These are phyloP conservation scores for Beris chalybata DNA, from an alignment of 2,888 invertebrate genomes.

Conservation along the genomic window DNA sequence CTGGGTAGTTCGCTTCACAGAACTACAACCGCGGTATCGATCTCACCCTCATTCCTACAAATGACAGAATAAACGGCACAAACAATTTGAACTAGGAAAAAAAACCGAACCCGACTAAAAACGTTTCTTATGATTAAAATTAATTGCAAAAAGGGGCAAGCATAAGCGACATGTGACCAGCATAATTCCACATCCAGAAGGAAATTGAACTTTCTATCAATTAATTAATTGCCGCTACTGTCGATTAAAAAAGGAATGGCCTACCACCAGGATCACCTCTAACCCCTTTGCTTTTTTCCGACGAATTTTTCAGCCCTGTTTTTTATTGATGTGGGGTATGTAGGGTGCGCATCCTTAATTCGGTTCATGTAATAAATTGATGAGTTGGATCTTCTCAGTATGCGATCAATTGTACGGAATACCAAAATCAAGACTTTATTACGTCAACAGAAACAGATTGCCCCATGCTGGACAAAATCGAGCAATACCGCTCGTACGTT, in stretches of 20 bases:
- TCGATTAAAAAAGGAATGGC: not conserved
- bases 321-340: constrained; percentile 14
- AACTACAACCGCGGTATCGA: constrained; percentile 28
- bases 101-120: constrained; percentile 8
- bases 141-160: constrained; percentile 34
- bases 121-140: constrained; percentile 30
- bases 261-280: not conserved
- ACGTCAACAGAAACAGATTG: not conserved
- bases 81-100: not conserved
- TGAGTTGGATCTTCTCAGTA: not conserved
- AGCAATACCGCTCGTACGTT: not conserved
- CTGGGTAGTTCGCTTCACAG: constrained; percentile 20
- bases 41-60: constrained; percentile 35
- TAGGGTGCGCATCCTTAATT: not conserved
- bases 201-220: constrained; percentile 34
- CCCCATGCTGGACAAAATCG: constrained; percentile 7
- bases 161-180: constrained; percentile 31
- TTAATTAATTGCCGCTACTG: constrained; percentile 30
- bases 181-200: constrained; percentile 33
- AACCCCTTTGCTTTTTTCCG: constrained; percentile 11
- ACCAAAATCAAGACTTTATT: not conserved
- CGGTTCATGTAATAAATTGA: constrained; percentile 16
- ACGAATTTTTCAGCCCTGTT: not conserved
- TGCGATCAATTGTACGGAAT: not conserved
- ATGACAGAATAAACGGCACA: constrained; percentile 23